A percentile compares a stretch with the other conserved stretches of the same genome.
Conservation (phyloP, 2,888 invertebrate genomes). For the Xanthia icteritia region DNA sequence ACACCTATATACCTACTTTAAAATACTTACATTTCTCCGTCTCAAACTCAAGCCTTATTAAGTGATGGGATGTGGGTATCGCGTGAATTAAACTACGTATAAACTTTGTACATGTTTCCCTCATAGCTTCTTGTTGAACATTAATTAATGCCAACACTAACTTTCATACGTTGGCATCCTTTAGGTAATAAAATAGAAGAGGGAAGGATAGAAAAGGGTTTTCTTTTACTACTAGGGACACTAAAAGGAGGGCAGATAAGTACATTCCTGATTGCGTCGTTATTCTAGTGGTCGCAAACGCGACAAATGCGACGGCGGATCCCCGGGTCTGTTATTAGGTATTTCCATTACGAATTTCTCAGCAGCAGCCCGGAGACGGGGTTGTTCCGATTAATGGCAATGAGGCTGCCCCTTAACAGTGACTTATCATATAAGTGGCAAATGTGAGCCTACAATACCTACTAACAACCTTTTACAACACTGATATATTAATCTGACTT, state of each 20-base stretch:
- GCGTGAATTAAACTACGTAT: slow-evolving; percentile 15
- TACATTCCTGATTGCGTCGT: background rate
- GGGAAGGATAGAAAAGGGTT: background rate
- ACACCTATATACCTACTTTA: too few relatives aligned
- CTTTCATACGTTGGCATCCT: slow-evolving; percentile 13
- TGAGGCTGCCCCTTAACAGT: background rate
- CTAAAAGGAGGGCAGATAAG: background rate
- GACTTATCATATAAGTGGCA: background rate
- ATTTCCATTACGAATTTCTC: background rate
- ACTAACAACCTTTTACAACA: too few relatives aligned
- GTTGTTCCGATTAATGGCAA: background rate
- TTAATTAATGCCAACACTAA: slow-evolving; percentile 43
- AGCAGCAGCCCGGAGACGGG: too few relatives aligned
- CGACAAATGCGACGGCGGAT: background rate
- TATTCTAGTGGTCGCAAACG: background rate
- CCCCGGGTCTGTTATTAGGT: background rate
- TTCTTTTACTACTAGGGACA: background rate
- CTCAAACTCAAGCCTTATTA: background rate
- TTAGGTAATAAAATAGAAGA: background rate
- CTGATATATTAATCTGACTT: background rate
- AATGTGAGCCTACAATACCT: background rate
- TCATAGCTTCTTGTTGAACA: slow-evolving; percentile 25
- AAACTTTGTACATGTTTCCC: slow-evolving; percentile 38
- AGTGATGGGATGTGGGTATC: slow-evolving; percentile 8
- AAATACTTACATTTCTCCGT: background rate